These are phyloP conservation scores for Brachionus plicatilis DNA, from an alignment of 1,140 invertebrate species.

Conservation along the genomic window DNA sequence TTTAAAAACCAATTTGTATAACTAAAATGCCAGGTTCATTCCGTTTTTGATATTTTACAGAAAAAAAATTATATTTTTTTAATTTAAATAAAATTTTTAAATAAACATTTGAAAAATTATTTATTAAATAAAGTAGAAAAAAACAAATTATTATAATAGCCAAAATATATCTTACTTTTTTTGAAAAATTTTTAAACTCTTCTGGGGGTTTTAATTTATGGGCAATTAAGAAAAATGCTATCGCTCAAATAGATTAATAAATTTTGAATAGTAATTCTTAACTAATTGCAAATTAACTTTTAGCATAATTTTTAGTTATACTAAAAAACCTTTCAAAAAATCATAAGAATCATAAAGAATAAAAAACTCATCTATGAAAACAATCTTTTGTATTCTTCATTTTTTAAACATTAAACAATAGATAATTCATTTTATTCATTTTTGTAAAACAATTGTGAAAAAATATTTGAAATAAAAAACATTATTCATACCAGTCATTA, in stretches of 20 bases:
- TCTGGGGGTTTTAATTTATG: background rate
- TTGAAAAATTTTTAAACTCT: background rate
- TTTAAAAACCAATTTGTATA: slow-evolving; percentile 54
- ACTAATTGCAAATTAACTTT: background rate
- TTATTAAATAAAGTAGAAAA: background rate
- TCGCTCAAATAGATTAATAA: background rate
- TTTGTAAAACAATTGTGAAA: slow-evolving; percentile 2
- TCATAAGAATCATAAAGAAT: too few species aligned
- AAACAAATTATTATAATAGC: too few species aligned
- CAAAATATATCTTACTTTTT: too few species aligned
- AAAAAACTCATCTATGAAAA: background rate
- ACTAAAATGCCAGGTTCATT: background rate
- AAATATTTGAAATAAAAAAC: background rate
- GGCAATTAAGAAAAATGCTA: background rate
- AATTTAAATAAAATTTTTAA: background rate
- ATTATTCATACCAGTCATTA: background rate
- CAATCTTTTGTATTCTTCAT: background rate
- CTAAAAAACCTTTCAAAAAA: background rate
- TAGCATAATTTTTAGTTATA: background rate
- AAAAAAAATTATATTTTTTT: background rate
- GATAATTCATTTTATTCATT: background rate
- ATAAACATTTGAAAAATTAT: too few species aligned
- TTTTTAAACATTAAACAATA: background rate
- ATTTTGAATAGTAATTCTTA: background rate
- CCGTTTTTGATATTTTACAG: background rate